Evolutionary conservation across 2,888 invertebrate genomes (phyloP).

Genomic region (Halictus quadricinctus): DNA sequence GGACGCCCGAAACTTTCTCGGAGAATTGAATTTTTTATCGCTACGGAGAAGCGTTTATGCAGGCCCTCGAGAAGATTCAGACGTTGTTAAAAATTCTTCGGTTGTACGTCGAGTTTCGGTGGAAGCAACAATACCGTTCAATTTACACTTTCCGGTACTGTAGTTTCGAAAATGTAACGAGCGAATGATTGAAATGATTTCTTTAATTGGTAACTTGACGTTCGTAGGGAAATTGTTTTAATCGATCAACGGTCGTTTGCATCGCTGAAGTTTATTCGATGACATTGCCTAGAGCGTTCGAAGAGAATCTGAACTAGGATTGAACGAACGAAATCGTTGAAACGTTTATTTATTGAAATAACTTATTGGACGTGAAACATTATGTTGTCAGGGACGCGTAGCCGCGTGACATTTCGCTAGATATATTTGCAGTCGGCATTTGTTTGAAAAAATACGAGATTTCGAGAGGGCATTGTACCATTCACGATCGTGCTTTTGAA

Average conservation of each 20-base stretch:
- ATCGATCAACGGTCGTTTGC: no score
- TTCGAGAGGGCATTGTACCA: not conserved
- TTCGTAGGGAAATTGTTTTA: no score
- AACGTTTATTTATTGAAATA: not conserved
- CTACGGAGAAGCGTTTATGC: not conserved
- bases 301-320: not conserved
- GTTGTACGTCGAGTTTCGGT: not conserved
- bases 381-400: not conserved
- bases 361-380: not conserved
- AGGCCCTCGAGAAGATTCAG: not conserved
- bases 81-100: not conserved
- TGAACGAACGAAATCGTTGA: not conserved
- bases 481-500: slow-evolving; percentile 17
- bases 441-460: not conserved
- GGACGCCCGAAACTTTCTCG: not conserved
- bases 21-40: not conserved
- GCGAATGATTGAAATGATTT: not conserved
- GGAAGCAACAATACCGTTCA: no score
- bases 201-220: not conserved
- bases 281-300: not conserved
- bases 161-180: no score
- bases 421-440: not conserved
- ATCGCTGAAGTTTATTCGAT: not conserved
- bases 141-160: not conserved
- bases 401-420: not conserved